Evolutionary conservation across 2,797 vertebrate species (phyloP), one percentile per base, ranked within the genome.

Genomic region (Helostoma temminkii): DNA sequence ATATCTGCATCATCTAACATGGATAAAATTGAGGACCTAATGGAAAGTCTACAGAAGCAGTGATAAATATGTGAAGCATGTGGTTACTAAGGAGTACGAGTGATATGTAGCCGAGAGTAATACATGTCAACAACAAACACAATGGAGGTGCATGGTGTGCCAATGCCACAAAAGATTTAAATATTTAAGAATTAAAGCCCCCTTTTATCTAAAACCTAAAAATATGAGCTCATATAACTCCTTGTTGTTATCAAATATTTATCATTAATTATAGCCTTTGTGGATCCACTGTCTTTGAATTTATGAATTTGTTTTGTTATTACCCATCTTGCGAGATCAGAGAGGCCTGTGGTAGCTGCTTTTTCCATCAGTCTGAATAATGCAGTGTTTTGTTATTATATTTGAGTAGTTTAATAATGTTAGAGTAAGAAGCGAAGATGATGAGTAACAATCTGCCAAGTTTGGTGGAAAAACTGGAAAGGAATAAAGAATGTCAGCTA

Each of bases 31-130:
- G 96, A 97, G 41, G 95, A 98, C 79, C 92, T 99, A 84, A 94
- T 99, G 26, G 97, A 98, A 86, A 96, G 95, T 15, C 91, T 98
- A 70, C 97, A 98, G 85, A 97, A 95, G 91, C 96, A 97, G 92
- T 96, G 94, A 93, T 64, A 89, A 94, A 81, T 89, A 92, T 41
- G 93, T 92, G 77, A 95, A 96, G 0, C 95, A 94, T 76, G 94
- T 93, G 90, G 64, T 76, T 67, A 74, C 83, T 53, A 36, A 71
- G 71, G 76, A 71, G 72, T 74, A 69, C 59, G 64, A 58, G 59
- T 66, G 71, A 81, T 66, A 86, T 84, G 78, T 86, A 85, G 89
- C 83, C 28, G 55, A 72, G 66, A 76, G 78, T 74, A 68, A 63
- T 47, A 72, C 72, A 70, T 76, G 50, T 63, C 57, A 53, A 75